Base-by-base conservation (phyloP, 1,140 invertebrate genomes). In the Charaxes varanes region DNA sequence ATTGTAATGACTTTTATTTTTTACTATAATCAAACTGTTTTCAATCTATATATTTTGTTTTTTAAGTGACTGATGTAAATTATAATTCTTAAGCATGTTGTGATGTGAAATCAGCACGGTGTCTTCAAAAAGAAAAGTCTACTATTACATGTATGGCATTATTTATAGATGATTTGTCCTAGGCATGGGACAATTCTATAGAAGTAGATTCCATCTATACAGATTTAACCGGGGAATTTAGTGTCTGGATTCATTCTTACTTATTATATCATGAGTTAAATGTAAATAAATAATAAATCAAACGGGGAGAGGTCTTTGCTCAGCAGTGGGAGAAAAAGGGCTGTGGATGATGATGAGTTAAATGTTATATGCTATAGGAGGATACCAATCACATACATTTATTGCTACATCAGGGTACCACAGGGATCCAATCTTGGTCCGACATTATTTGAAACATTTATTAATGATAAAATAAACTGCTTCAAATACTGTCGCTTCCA, bases 331-430 rank as follows among this genome's bases (percentile, higher is more conserved):
- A n/a, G n/a, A n/a, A n/a, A n/a, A n/a, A n/a, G n/a, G n/a, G n/a
- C n/a, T n/a, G n/a, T n/a, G n/a, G n/a, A n/a, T n/a, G n/a, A n/a
- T n/a, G n/a, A n/a, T n/a, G n/a, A n/a, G n/a, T n/a, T n/a, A n/a
- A n/a, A n/a, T n/a, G n/a, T n/a, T n/a, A n/a, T n/a, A n/a, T n/a
- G 23, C 12, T 3, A 10, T 26, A 3, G 23, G 8, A 5, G 23
- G 23, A 4, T 26, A 10, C 10, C 15, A 30, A 8, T 30, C 27
- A 30, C 3, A 30, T 7, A 16, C 13, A 4, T 30, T 30, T 30
- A 30, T 2, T 30, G 27, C 27, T 4, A 30, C 27, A 11, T 30
- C 27, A 2, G 27, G 27, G 27, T 30, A 15, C 27, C 27, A 15
- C 27, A 30, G 13, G 27, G 13, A 3, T 30, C 27, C 7, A 10